A percentile compares a stretch with the other conserved stretches of the same genome.
Evolutionary conservation across 2,888 invertebrate species (phyloP).

Genomic region (Sinohyriopsis cumingii): DNA sequence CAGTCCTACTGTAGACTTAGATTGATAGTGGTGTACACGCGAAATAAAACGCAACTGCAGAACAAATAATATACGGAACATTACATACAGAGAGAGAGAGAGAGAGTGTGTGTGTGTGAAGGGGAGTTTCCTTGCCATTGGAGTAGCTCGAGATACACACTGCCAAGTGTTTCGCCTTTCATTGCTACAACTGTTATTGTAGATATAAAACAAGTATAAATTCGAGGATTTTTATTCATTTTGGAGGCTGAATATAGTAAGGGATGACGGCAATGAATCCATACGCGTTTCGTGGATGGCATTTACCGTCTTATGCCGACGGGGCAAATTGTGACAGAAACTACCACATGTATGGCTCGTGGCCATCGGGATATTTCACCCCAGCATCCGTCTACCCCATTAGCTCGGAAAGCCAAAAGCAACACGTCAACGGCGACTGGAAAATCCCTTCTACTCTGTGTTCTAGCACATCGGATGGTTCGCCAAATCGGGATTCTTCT

Average conservation of each 20-base stretch:
- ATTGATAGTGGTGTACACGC: no score
- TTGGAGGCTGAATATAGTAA: neutral
- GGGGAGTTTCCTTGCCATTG: no score
- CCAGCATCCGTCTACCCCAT: constrained; percentile 58
- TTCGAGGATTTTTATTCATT: no score
- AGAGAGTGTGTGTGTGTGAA: no score
- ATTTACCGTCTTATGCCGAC: constrained; percentile 61
- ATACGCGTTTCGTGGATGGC: constrained; percentile 64
- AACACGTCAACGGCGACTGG: constrained; percentile 56
- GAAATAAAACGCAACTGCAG: no score
- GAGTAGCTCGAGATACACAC: no score
- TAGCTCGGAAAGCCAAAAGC: constrained; percentile 57
- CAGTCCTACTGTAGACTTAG: no score
- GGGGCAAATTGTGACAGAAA: constrained; percentile 58
- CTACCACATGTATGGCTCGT: constrained; percentile 61
- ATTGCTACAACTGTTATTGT: no score
- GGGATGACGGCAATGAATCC: constrained; percentile 58
- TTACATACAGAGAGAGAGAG: no score
- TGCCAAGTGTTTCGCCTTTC: no score
- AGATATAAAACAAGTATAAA: no score
- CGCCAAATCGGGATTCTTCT: constrained; percentile 38
- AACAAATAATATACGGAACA: no score
- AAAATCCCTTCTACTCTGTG: constrained; percentile 54
- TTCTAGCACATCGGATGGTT: constrained; percentile 46
- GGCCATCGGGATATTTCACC: constrained; percentile 61